Evolutionary conservation across 2,888 invertebrate genomes (phyloP).

Genomic region (Sarcophaga variegata): DNA sequence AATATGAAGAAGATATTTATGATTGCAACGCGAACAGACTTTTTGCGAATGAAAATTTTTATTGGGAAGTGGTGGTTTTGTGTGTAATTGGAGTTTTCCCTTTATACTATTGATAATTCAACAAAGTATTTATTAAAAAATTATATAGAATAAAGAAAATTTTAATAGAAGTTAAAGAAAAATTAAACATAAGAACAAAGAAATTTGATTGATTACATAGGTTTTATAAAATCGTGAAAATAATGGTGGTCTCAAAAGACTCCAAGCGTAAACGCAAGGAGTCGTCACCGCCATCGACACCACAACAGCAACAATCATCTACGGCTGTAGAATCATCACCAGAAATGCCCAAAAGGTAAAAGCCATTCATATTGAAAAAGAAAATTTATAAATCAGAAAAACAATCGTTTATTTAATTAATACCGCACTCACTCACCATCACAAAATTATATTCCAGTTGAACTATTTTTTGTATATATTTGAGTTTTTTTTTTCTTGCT

Average conservation of each 20-base stretch:
- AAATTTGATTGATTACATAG: constrained; percentile 13
- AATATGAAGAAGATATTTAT: constrained; percentile 78
- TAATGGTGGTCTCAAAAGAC: constrained; percentile 82
- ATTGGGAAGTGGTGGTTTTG: constrained; percentile 72
- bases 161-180: neutral
- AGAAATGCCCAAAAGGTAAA: constrained; percentile 82
- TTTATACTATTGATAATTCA: constrained; percentile 59
- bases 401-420: constrained; percentile 28
- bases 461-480: constrained; percentile 25
- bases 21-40: constrained; percentile 71
- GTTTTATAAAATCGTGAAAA: constrained; percentile 34
- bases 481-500: constrained; percentile 36
- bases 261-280: constrained; percentile 81
- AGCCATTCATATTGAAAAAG: constrained; percentile 39
- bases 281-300: constrained; percentile 75
- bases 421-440: constrained; percentile 8
- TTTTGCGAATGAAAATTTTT: constrained; percentile 75
- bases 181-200: constrained; percentile 47
- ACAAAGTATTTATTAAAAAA: constrained; percentile 33
- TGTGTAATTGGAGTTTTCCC: constrained; percentile 72
- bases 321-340: constrained; percentile 80
- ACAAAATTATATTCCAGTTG: constrained; percentile 40
- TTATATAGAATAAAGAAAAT: constrained; percentile 34
- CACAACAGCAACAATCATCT: constrained; percentile 69
- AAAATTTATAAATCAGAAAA: neutral